Conservation (phyloP, 1,140 invertebrate species). For the Samia ricini region DNA sequence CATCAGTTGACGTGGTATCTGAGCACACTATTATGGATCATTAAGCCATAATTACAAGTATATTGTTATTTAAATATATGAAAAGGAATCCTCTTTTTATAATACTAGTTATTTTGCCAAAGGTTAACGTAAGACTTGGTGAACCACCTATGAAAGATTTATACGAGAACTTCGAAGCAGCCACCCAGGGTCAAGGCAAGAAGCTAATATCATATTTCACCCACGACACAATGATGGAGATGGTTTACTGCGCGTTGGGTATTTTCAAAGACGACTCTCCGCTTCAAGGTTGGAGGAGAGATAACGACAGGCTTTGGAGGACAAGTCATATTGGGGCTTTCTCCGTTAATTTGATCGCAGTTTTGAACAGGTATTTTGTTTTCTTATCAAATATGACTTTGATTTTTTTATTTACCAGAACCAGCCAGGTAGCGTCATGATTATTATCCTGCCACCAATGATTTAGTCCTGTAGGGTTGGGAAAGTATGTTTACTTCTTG, state of each 20-base stretch:
- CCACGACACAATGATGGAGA: conserved; percentile 80
- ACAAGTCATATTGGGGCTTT: conserved; percentile 50
- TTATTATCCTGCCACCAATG: too few relatives aligned
- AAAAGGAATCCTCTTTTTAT: too few relatives aligned
- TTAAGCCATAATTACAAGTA: too few relatives aligned
- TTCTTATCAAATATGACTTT: background rate
- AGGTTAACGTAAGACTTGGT: conserved; percentile 82
- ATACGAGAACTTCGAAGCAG: conserved; percentile 77
- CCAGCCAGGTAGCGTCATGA: too few relatives aligned
- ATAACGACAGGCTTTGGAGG: conserved; percentile 42
- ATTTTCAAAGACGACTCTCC: conserved; percentile 40
- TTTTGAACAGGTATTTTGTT: conserved; percentile 45
- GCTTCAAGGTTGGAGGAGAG: conserved; percentile 25
- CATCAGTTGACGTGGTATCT: too few relatives aligned
- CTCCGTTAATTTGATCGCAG: conserved; percentile 52
- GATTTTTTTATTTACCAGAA: background rate
- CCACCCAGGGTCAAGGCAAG: conserved; percentile 30
- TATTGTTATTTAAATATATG: too few relatives aligned
- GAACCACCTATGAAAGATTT: conserved; percentile 86
- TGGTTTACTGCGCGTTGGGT: conserved; percentile 50
- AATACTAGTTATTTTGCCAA: background rate
- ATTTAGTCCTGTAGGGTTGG: too few relatives aligned
- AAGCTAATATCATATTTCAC: conserved; percentile 86
- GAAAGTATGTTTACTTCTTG: too few relatives aligned
- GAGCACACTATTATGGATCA: too few relatives aligned